These are phyloP conservation scores for Euleptes europaea DNA, from an alignment of 2,113 vertebrate genomes.

Conservation along the genomic window DNA sequence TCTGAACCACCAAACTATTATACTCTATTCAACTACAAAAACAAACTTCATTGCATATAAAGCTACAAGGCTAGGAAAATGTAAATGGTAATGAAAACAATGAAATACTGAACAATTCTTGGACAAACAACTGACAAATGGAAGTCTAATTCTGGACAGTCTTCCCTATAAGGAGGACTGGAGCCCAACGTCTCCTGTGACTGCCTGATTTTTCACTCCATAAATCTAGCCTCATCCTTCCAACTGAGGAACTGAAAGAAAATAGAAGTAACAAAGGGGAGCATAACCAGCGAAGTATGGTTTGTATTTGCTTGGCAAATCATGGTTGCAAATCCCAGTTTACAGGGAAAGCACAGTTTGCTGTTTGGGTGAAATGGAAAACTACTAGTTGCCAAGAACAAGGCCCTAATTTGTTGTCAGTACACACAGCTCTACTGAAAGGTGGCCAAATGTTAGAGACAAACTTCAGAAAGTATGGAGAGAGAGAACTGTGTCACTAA, in stretches of 20 bases:
- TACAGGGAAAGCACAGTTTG: too few species aligned
- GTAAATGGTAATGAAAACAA: not conserved
- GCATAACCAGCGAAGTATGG: not conserved
- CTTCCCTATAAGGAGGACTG: not conserved
- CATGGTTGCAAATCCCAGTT: too few species aligned
- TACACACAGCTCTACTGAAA: too few species aligned
- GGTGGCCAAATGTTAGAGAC: too few species aligned
- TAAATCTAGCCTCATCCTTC: not conserved
- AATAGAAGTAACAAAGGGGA: not conserved
- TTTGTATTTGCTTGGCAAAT: too few species aligned
- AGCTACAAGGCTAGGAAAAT: not conserved
- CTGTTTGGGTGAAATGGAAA: too few species aligned
- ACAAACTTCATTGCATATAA: not conserved
- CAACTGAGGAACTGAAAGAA: not conserved
- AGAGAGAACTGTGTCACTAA: too few species aligned
- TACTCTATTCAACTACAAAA: not conserved
- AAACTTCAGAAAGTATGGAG: too few species aligned
- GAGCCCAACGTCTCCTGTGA: too few species aligned
- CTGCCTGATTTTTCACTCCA: not conserved
- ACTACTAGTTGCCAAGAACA: too few species aligned
- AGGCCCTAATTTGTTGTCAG: too few species aligned
- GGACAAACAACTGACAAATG: not conserved
- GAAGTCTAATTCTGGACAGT: not conserved
- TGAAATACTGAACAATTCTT: not conserved
- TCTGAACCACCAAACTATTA: not conserved